phyloP scores from a whole-genome alignment of 2,888 invertebrate genomes.

The Melitaea athalia region DNA sequence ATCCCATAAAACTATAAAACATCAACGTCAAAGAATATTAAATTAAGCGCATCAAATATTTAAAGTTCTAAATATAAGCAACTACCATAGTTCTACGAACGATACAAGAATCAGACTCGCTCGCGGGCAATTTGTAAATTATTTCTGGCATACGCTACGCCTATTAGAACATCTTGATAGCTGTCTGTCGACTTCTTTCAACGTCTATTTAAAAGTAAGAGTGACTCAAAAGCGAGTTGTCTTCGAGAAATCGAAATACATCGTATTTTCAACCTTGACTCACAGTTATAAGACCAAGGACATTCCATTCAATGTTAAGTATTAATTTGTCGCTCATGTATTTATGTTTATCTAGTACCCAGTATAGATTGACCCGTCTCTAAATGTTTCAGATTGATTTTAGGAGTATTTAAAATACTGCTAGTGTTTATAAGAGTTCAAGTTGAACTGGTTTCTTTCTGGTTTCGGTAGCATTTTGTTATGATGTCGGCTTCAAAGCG shows the following conservation, averaged over 20 bases:
- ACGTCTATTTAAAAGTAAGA: conserved; percentile 78
- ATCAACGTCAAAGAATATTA: not conserved
- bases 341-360: conserved; percentile 63
- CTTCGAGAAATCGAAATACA: conserved; percentile 28
- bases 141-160: conserved; percentile 75
- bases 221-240: conserved; percentile 42
- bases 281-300: conserved; percentile 37
- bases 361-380: conserved; percentile 50
- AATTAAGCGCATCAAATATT: conserved; percentile 11
- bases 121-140: conserved; percentile 68
- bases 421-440: conserved; percentile 38
- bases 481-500: conserved; percentile 60
- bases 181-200: conserved; percentile 80
- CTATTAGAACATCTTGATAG: conserved; percentile 80
- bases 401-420: not conserved
- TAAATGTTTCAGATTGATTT: conserved; percentile 31
- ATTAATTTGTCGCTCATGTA: conserved; percentile 56
- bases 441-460: conserved; percentile 44
- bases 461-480: conserved; percentile 57
- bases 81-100: conserved; percentile 35
- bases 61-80: conserved; percentile 31
- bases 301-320: conserved; percentile 4
- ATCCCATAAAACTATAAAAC: not conserved
- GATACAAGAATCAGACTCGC: conserved; percentile 38
- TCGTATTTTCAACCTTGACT: conserved; percentile 49